phyloP scores from a whole-genome alignment of 2,888 invertebrate species.

The Actias luna region DNA sequence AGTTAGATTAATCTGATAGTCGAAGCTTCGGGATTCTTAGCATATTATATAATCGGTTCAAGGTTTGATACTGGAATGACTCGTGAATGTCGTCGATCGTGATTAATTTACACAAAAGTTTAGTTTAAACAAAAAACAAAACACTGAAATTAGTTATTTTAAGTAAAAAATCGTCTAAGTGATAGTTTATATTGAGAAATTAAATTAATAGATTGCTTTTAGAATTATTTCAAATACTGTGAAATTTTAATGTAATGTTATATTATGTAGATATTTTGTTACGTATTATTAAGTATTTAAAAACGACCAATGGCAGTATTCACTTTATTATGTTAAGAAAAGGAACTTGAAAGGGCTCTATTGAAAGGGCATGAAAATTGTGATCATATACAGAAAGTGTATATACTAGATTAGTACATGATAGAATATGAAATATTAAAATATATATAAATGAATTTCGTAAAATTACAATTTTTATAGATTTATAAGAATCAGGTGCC shows the following conservation, averaged over 20 bases:
- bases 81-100: not conserved
- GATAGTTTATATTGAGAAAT: not conserved
- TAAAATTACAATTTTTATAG: not conserved
- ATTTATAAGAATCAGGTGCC: not conserved
- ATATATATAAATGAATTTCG: not conserved
- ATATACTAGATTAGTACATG: not conserved
- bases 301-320: too few relatives aligned
- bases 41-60: conserved; percentile 7
- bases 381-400: not conserved
- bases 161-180: not conserved
- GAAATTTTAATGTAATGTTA: too few relatives aligned
- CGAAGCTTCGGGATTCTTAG: not conserved
- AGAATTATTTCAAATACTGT: not conserved
- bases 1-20: conserved; percentile 17
- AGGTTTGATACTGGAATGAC: conserved; percentile 12
- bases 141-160: not conserved
- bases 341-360: too few relatives aligned
- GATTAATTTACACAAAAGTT: not conserved
- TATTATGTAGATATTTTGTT: too few relatives aligned
- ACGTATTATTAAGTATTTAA: too few relatives aligned
- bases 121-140: not conserved
- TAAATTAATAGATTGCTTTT: not conserved
- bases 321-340: too few relatives aligned
- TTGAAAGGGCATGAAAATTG: too few relatives aligned
- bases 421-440: not conserved